Conservation (phyloP, 2,113 vertebrate species). For the Cololabis saira region DNA sequence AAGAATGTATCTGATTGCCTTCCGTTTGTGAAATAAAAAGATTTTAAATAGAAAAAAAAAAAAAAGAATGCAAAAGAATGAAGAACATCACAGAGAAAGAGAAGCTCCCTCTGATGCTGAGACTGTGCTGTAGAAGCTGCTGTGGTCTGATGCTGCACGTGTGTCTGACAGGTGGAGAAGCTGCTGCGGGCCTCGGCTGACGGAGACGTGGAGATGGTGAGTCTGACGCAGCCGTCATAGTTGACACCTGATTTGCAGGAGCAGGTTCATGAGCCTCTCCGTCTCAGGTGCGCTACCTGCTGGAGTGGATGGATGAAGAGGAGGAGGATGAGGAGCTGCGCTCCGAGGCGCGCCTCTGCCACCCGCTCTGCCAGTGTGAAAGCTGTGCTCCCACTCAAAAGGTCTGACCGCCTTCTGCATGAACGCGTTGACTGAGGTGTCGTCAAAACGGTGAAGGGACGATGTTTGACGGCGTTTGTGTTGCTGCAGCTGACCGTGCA, state of each 20-base stretch:
- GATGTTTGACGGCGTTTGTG: background rate
- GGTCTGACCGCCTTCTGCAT: slow-evolving; percentile 69
- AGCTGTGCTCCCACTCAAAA: slow-evolving; percentile 90
- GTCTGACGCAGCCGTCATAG: too few relatives aligned
- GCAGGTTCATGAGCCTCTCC: background rate
- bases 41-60: too few relatives aligned
- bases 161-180: slow-evolving; percentile 90
- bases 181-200: slow-evolving; percentile 93
- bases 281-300: slow-evolving; percentile 91
- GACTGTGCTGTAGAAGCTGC: too few relatives aligned
- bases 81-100: background rate
- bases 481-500: slow-evolving; percentile 68
- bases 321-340: slow-evolving; percentile 76
- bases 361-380: slow-evolving; percentile 93
- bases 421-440: too few relatives aligned
- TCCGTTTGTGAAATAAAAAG: too few relatives aligned
- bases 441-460: too few relatives aligned
- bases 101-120: background rate
- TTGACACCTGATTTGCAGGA: too few relatives aligned
- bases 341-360: slow-evolving; percentile 84
- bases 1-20: too few relatives aligned
- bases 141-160: slow-evolving; percentile 3
- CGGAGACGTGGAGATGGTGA: slow-evolving; percentile 96
- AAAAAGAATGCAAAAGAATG: too few relatives aligned
- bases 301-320: slow-evolving; percentile 93